Percentiles rank a stretch among this genome's conserved stretches.
Conservation (phyloP, 2,113 vertebrate genomes). For the Pollachius pollachius region DNA sequence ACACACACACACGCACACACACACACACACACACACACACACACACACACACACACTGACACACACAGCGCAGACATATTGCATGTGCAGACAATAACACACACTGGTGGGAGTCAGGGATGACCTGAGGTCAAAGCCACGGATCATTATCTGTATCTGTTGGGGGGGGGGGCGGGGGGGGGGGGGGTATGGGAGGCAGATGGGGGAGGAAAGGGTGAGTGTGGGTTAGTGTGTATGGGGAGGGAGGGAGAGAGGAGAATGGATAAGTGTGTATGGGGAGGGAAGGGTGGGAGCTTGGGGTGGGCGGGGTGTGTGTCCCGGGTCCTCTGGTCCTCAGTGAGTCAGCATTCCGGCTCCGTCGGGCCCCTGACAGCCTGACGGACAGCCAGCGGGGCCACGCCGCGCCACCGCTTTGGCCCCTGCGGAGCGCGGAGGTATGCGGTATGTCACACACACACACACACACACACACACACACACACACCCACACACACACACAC, state of each 20-base stretch:
- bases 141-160: conserved; percentile 67
- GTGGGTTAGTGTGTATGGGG: too few species aligned
- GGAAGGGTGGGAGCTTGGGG: too few species aligned
- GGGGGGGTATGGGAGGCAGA: too few species aligned
- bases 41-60: background rate
- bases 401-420: conserved; percentile 17
- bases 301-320: too few species aligned
- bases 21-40: background rate
- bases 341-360: conserved; percentile 64
- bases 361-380: conserved; percentile 50
- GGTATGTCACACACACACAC: too few species aligned
- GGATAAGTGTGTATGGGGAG: too few species aligned
- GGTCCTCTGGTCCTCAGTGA: conserved; percentile 32
- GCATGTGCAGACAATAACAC: background rate
- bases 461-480: too few species aligned
- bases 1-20: background rate
- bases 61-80: background rate
- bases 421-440: background rate
- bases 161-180: background rate
- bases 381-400: conserved; percentile 28
- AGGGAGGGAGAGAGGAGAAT: too few species aligned
- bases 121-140: conserved; percentile 57
- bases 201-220: too few species aligned
- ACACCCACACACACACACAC: too few species aligned
- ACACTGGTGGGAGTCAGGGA: too few species aligned